These are phyloP conservation scores for Sinodicranocentrus sp. DNA, from an alignment of 2,888 invertebrate species.

Conservation along the genomic window DNA sequence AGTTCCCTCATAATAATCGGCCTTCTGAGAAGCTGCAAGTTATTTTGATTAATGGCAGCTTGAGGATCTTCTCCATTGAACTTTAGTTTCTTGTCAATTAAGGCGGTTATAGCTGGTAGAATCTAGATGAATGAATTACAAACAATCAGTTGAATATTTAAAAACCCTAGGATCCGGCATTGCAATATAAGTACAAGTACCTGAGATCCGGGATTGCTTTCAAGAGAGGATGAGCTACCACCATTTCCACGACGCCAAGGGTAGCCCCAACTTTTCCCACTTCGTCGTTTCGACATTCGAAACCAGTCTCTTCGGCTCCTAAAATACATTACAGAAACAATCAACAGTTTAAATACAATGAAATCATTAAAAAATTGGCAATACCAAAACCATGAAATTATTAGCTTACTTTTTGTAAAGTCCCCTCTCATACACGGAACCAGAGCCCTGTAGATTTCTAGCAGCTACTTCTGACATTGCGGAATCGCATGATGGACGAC, in stretches of 20 bases:
- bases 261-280: conserved; percentile 57
- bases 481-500: conserved; percentile 73
- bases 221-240: conserved; percentile 89
- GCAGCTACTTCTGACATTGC: conserved; percentile 71
- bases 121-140: conserved; percentile 56
- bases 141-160: not conserved
- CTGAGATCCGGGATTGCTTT: conserved; percentile 86
- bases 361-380: too few relatives aligned
- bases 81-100: conserved; percentile 70
- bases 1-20: conserved; percentile 68
- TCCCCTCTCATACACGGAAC: conserved; percentile 79
- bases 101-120: conserved; percentile 73
- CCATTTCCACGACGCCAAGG: conserved; percentile 73
- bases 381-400: not conserved
- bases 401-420: conserved; percentile 14
- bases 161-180: not conserved
- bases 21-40: conserved; percentile 46
- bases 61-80: conserved; percentile 47
- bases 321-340: not conserved
- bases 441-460: conserved; percentile 77
- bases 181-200: conserved; percentile 77
- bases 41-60: conserved; percentile 20
- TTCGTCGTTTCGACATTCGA: conserved; percentile 61
- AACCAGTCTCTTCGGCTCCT: conserved; percentile 60
- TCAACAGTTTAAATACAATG: not conserved